These are phyloP conservation scores for Forbesichthys agassizii DNA, from an alignment of 2,113 vertebrate species.

Conservation along the genomic window DNA sequence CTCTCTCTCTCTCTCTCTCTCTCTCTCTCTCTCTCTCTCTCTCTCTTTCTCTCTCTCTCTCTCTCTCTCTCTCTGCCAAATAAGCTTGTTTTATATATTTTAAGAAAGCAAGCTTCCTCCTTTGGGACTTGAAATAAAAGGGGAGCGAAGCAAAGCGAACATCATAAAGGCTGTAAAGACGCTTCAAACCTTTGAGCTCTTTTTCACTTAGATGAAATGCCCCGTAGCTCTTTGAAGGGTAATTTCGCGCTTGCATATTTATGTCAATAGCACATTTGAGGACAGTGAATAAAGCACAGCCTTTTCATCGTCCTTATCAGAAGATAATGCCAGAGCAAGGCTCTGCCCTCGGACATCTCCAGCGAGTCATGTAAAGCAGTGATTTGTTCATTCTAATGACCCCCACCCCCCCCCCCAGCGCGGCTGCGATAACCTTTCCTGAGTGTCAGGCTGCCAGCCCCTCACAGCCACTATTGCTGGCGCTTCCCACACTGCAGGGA, in stretches of 20 bases:
- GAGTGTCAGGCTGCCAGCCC: constrained; percentile 50
- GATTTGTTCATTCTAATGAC: constrained; percentile 73
- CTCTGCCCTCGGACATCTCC: constrained; percentile 60
- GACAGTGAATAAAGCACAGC: constrained; percentile 39
- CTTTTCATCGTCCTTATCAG: constrained; percentile 50
- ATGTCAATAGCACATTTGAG: constrained; percentile 55
- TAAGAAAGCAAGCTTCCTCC: background rate
- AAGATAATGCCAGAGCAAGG: constrained; percentile 48
- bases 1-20: constrained; percentile 7
- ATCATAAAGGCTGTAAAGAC: constrained; percentile 25
- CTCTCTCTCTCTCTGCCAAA: background rate
- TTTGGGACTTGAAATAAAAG: constrained; percentile 13
- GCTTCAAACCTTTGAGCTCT: constrained; percentile 48
- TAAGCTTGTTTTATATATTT: background rate
- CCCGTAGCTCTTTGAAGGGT: constrained; percentile 38
- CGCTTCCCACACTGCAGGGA: constrained; percentile 55
- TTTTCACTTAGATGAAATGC: constrained; percentile 24
- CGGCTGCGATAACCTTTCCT: constrained; percentile 73
- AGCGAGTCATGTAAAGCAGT: constrained; percentile 65
- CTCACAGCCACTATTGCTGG: constrained; percentile 48
- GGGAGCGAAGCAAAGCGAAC: constrained; percentile 27
- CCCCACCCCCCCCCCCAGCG: constrained; percentile 52
- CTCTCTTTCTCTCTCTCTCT: background rate
- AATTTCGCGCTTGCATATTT: constrained; percentile 39
- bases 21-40: background rate